Base-by-base conservation (phyloP, 2,888 invertebrate species). In the Chaetogeoica ovagalla region DNA sequence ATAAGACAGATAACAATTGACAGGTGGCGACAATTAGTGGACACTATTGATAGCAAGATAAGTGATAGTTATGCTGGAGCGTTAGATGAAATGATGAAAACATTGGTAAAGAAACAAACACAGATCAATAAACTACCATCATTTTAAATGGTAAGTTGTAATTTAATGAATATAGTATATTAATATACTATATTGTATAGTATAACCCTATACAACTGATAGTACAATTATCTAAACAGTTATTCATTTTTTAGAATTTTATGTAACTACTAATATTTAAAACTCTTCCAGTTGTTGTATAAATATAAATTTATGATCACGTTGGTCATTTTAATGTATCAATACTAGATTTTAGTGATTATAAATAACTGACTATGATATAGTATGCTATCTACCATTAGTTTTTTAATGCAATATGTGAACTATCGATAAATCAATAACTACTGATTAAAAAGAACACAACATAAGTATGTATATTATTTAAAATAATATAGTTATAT, bases 1-100 rank as follows among this genome's bases (percentile, higher is more conserved):
- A 79, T 79, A 21, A 70, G 77, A 23, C 77, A 79, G n/a, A 70
- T 79, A 5, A 79, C 77, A 63, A 55, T 70, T 19, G 70, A 79
- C 6, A 79, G 77, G 21, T 79, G 77, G 77, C 30, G 21, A 39
- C 77, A 79, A 8, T 70, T 79, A 70, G 77, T 79, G 0, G 77
- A 69, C 21, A 79, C 77, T 21, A 79, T 79, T 63, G 63, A 79
- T 70, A 79, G 70, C 1, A 79, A 70, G 13, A 79, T 79, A 55
- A 62, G 70, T 70, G 70, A 79, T 7, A 79, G 77, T 70, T 79
- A 79, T 79, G 39, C 19, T 55, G 77, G 77, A 19, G 37, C 77
- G 0, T 79, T 79, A 55, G 77, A 79, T n/a, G 77, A 79, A 63
- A 79, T 79, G 70, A 8, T 70, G 19, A 79, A 79, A 62, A 55